A percentile compares a stretch with the other conserved stretches of the same genome.
These are phyloP conservation scores for Nomada fabriciana DNA, from an alignment of 2,888 invertebrate species.

Conservation along the genomic window DNA sequence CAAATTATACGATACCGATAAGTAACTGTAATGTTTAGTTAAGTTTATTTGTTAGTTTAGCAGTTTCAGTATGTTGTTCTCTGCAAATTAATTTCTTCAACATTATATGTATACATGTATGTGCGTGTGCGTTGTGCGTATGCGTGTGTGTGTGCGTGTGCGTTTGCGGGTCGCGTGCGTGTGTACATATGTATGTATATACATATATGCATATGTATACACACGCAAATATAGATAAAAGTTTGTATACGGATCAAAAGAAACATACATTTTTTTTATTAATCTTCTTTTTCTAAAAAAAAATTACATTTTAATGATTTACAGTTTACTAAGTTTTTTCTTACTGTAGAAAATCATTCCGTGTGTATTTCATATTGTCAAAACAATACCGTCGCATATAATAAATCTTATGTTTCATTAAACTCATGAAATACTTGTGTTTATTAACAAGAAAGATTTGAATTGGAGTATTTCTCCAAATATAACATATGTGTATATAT, in stretches of 20 bases:
- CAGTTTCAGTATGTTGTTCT: slow-evolving; percentile 15
- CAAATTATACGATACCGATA: neutral
- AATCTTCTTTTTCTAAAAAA: neutral
- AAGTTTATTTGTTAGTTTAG: slow-evolving; percentile 1
- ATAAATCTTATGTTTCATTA: slow-evolving; percentile 50
- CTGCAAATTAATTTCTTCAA: neutral
- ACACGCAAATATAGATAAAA: neutral
- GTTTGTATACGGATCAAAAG: slow-evolving; percentile 4
- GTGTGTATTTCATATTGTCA: slow-evolving; percentile 45
- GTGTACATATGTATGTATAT: neutral
- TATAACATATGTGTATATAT: neutral
- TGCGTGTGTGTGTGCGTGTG: no score
- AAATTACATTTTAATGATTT: neutral
- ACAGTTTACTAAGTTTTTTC: slow-evolving; percentile 37
- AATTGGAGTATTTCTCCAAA: slow-evolving; percentile 2
- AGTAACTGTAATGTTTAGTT: slow-evolving; percentile 6
- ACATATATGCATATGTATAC: neutral
- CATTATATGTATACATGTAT: neutral
- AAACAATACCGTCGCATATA: slow-evolving; percentile 13
- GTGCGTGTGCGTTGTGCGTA: neutral
- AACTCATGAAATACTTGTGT: slow-evolving; percentile 17
- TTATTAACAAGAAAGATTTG: slow-evolving; percentile 7
- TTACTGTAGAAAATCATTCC: slow-evolving; percentile 39
- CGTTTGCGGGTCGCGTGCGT: no score
- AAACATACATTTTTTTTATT: slow-evolving; percentile 11